Conservation (phyloP, 1,140 invertebrate species). For the Tetramorium alpestre region DNA sequence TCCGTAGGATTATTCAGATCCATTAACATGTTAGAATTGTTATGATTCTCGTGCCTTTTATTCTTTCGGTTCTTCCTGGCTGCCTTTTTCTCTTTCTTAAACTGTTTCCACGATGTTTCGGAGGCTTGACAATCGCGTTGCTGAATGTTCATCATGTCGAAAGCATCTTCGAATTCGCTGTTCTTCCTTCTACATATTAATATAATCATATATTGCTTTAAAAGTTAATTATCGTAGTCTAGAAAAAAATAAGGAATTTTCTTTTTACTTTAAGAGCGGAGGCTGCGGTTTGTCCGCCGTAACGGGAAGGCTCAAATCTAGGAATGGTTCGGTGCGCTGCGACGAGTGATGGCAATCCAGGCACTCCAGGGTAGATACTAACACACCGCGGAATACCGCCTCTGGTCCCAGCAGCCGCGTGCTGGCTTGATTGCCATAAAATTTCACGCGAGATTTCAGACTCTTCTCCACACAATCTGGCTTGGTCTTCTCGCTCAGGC, state of each 20-base stretch:
- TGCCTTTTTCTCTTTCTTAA: slow-evolving; percentile 89
- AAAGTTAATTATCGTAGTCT: background rate
- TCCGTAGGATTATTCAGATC: slow-evolving; percentile 73
- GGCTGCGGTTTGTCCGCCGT: slow-evolving; percentile 90
- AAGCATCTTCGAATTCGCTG: slow-evolving; percentile 72
- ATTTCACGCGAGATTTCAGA: slow-evolving; percentile 91
- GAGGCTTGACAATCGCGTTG: slow-evolving; percentile 49
- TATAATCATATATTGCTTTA: slow-evolving; percentile 1
- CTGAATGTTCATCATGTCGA: slow-evolving; percentile 72
- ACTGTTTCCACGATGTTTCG: slow-evolving; percentile 87
- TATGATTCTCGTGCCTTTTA: slow-evolving; percentile 71
- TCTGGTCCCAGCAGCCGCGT: slow-evolving; percentile 93
- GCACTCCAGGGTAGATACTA: slow-evolving; percentile 96
- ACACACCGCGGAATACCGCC: slow-evolving; percentile 93
- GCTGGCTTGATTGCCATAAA: slow-evolving; percentile 93
- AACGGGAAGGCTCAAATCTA: slow-evolving; percentile 97
- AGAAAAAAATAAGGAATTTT: background rate
- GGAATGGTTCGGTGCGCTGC: slow-evolving; percentile 95
- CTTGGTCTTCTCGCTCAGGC: slow-evolving; percentile 89
- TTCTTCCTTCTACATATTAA: slow-evolving; percentile 74
- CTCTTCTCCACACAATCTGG: slow-evolving; percentile 91
- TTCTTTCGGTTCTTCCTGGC: slow-evolving; percentile 86
- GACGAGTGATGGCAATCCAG: slow-evolving; percentile 95
- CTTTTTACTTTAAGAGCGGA: slow-evolving; percentile 81
- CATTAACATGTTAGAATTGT: slow-evolving; percentile 46